Base-by-base conservation (phyloP, 2,113 vertebrate species). In the Scalopus aquaticus region DNA sequence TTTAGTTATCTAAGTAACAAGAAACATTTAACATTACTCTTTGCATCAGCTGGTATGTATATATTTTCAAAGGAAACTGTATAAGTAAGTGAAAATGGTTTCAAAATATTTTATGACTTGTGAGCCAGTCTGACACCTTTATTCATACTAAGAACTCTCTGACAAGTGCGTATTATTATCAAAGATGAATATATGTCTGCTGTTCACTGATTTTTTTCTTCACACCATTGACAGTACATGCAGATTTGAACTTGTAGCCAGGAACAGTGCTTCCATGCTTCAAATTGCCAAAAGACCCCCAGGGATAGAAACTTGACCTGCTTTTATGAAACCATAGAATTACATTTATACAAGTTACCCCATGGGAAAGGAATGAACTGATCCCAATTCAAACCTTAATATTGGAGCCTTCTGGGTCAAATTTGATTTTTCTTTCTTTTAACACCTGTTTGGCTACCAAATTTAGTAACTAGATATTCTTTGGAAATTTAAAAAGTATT, bases 261-360 rank as follows among this genome's bases (percentile, higher is more conserved):
- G 95, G 72, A 98, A 97, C 96, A 97, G 95, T 92, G 96, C 97
- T 98, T 96, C 98, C 96, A 97, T 98, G 97, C 98, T 98, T 98
- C 97, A 98, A 97, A 98, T 98, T 98, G 98, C 97, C 97, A 95
- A 94, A 97, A 96, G 96, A 98, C 92, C 98, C 98, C 97, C 76
- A 98, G 98, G 98, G 98, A 98, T 92, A 97, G 97, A 98, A 98
- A 98, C 98, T 98, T 98, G 98, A 98, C 98, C 98, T 98, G 98
- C 97, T 98, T 99, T 99, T 98, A 98, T 98, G 98, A 98, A 98
- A 98, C 98, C 98, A 98, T 98, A 98, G 98, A 98, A 98, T 98
- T 98, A 98, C 98, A 98, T 98, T 98, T 98, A 98, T 98, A 98
- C 98, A 98, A 98, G 97, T 98, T 98, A 97, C 79, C 98, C 98